Evolutionary conservation across 2,797 vertebrate species (phyloP).

Genomic region (Propithecus deckenii): DNA sequence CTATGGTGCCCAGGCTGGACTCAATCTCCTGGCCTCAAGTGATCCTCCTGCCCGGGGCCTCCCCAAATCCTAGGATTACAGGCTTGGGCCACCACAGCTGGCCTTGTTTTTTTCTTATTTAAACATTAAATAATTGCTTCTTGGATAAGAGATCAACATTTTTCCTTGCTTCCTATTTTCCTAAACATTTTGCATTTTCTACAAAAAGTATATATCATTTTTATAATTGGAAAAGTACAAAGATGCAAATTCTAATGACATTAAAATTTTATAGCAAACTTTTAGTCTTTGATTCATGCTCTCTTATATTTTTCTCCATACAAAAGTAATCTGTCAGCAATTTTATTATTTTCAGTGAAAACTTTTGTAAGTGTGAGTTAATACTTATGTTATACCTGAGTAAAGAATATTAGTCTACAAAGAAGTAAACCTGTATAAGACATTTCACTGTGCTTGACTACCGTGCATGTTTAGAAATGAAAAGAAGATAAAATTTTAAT

Average conservation of each 20-base stretch:
- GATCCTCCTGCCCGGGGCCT: too few relatives aligned
- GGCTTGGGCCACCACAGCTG: too few relatives aligned
- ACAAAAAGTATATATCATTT: neutral
- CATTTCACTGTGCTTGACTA: constrained; percentile 26
- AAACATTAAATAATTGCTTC: neutral
- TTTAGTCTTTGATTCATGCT: neutral
- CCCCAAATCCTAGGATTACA: too few relatives aligned
- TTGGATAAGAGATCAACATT: neutral
- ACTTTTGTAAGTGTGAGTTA: neutral
- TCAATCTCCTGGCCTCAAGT: too few relatives aligned
- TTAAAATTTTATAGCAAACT: constrained; percentile 12
- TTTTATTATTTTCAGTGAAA: constrained; percentile 39
- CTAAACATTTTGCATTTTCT: neutral
- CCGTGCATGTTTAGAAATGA: neutral
- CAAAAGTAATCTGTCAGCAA: neutral
- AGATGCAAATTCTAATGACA: neutral
- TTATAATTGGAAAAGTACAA: constrained; percentile 1
- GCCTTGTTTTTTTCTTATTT: too few relatives aligned
- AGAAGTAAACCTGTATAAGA: neutral
- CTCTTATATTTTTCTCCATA: neutral
- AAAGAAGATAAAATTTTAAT: neutral
- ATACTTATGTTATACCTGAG: neutral
- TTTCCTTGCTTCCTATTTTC: constrained; percentile 13
- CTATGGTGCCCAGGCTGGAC: too few relatives aligned
- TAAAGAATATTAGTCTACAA: constrained; percentile 28